Evolutionary conservation across 2,113 vertebrate genomes (phyloP).

Genomic region (Boulengeromyrus knoepffleri): DNA sequence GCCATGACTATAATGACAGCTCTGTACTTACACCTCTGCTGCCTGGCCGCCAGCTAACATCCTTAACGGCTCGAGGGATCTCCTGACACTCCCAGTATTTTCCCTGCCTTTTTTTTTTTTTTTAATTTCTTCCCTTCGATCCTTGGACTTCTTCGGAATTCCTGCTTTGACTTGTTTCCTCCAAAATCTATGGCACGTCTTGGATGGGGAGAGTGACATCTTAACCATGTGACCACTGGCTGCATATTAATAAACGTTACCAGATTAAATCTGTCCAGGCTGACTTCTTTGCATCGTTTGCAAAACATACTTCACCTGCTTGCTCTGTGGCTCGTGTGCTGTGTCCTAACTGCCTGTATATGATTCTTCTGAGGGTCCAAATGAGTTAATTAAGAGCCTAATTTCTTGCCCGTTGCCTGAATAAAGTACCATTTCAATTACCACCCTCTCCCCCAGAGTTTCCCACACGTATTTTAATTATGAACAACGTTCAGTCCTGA

Average conservation of each 20-base stretch:
- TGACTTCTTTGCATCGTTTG: background rate
- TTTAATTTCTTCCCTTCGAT: background rate
- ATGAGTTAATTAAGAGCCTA: background rate
- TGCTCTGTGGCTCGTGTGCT: background rate
- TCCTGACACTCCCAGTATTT: background rate
- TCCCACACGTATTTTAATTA: background rate
- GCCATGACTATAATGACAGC: constrained; percentile 23
- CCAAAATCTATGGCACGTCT: background rate
- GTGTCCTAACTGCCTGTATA: background rate
- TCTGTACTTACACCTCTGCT: constrained; percentile 18
- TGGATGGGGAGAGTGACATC: background rate
- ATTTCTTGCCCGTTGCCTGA: background rate
- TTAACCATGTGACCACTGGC: background rate
- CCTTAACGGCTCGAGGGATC: background rate
- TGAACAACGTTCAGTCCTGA: background rate
- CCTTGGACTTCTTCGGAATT: background rate
- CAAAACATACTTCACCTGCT: background rate
- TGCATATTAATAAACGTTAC: background rate
- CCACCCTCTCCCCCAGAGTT: background rate
- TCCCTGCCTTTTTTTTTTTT: background rate
- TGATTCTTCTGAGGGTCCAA: background rate
- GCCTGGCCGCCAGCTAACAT: constrained; percentile 3
- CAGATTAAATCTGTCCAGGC: background rate
- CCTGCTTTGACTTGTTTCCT: background rate
- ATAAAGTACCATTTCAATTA: background rate